A percentile compares a stretch with the other conserved stretches of the same genome.
Conservation (phyloP, 2,113 vertebrate genomes). For the Atrichornis clamosus region DNA sequence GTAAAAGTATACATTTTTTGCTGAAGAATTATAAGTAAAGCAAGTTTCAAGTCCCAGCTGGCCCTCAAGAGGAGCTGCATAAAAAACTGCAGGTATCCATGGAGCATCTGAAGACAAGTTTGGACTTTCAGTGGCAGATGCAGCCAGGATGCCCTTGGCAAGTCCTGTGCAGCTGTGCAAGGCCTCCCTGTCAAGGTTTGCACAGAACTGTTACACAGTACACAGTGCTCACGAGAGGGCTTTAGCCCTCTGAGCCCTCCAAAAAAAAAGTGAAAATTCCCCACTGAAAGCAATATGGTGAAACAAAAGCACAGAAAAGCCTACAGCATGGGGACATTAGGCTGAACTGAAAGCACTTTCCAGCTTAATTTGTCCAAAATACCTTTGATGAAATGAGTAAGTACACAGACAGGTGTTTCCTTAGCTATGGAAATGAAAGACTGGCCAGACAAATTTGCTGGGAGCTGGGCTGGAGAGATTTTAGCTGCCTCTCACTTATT, state of each 20-base stretch:
- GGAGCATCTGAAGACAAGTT: neutral
- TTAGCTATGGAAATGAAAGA: neutral
- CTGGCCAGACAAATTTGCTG: neutral
- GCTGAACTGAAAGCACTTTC: neutral
- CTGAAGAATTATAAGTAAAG: neutral
- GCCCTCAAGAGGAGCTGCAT: neutral
- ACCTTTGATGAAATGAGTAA: neutral
- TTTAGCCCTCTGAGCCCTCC: neutral
- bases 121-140: neutral
- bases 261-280: neutral
- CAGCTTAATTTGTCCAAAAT: neutral
- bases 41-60: neutral
- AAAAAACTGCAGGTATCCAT: neutral
- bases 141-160: rapidly evolving
- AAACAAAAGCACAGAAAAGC: neutral
- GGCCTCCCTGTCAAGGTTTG: neutral
- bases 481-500: neutral
- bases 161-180: neutral
- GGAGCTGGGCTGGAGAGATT: neutral
- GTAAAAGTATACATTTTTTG: neutral
- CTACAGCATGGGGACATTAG: neutral
- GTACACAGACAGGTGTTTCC: neutral
- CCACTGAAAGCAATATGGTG: neutral
- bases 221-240: neutral
- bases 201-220: neutral